Evolutionary conservation across 2,113 vertebrate species (phyloP), one percentile per base, ranked within the genome.

Genomic region (Pogona vitticeps): DNA sequence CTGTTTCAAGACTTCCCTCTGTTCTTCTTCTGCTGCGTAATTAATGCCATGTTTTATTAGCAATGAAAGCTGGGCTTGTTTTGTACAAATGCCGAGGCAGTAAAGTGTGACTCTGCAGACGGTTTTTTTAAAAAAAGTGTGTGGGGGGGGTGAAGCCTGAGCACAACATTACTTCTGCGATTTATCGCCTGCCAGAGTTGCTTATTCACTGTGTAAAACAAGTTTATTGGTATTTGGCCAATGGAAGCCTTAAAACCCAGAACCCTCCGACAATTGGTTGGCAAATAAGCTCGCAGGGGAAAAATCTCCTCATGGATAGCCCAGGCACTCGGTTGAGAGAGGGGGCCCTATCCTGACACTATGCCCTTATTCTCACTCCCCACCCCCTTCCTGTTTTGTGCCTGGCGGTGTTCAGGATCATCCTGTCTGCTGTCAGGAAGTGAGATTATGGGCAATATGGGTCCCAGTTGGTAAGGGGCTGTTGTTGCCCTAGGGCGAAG

Each of bases 151-250:
- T 5, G 46, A 68, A 92, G 89, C 87, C 88, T 90, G 91, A 88
- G 84, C 93, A 86, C 85, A 91, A 92, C 90, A 90, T 94, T 88
- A 90, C 87, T 92, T 91, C 15, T 61, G 85, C 89, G 10, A 94
- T 96, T 96, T 93, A 90, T 96, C 90, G 87, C 88, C 94, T 95
- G 96, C 93, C 94, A 90, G 88, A 77, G 52, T 87, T 92, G 94
- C 88, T 95, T 92, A 91, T 90, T 91, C 15, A 77, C 88, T 83
- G 88, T 59, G 84, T 93, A 93, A 94, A 89, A 89, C 88, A 94
- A 91, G 84, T 93, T 95, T 91, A 91, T 92, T 90, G 88, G 89
- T 91, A 92, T 90, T 92, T 33, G 42, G 91, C 91, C 94, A 94
- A 91, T 92, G 91, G 77, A 58, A 61, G 83, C 91, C 72, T 40